Base-by-base conservation (phyloP, 23 tunicate genomes). In the Trididemnum miniatum region DNA sequence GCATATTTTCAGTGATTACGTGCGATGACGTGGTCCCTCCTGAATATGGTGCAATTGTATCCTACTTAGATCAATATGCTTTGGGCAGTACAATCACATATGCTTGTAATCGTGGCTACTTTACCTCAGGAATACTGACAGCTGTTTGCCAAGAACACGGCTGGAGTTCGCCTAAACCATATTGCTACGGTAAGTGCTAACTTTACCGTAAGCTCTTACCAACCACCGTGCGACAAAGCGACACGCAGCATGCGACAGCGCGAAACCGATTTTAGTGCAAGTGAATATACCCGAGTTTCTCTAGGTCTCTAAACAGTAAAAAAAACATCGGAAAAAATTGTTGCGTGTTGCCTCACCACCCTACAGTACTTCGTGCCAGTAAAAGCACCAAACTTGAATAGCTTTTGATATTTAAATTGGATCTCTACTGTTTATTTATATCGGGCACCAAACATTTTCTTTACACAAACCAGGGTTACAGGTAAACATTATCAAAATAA, bases 131-230 rank as follows among this genome's bases (percentile, higher is more conserved):
- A 2, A 1, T 5, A 20, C 79, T 40, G 2, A 37, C 79, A 2
- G 59, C 79, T 15, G 20, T 49, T 1, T 74, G 79, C 59, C 79
- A n/a, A 40, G 62, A 49, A n/a, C 2, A 30, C 38, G 79, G 79
- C 7, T 74, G 79, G 79, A 40, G 62, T 40, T 74, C 79, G 2
- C 79, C 79, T 24, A 12, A 59, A 37, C 79, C 79, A 37, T 5
- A 2, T 4, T 74, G 79, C 60, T 2, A 2, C 12, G 79, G 79
- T 74, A 24, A 74, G 54, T 44, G 54, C 9, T n/a, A n/a, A n/a
- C n/a, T n/a, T n/a, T n/a, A n/a, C n/a, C n/a, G n/a, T n/a, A n/a
- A n/a, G n/a, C n/a, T n/a, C n/a, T n/a, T n/a, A n/a, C n/a, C n/a
- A n/a, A n/a, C n/a, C n/a, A n/a, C n/a, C n/a, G n/a, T n/a, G n/a